Evolutionary conservation across 2,797 vertebrate species (phyloP), one percentile per base, ranked within the genome.

Genomic region (Gymnothorax reevesii): DNA sequence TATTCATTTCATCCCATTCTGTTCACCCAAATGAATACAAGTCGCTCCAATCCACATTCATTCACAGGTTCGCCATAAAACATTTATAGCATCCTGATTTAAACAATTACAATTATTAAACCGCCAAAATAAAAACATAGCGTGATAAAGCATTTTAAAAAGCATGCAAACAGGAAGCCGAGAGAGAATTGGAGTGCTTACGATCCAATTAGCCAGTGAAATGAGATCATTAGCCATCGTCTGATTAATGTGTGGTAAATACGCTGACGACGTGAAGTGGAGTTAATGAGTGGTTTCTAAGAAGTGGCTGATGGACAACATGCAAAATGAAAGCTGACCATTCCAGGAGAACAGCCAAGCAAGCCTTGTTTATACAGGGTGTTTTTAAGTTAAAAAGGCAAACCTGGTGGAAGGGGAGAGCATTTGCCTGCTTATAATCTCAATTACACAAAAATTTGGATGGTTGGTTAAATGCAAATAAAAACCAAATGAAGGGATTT

Each of bases 191-290:
- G 17, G 54, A 22, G 52, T 52, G n/a, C 86, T 83, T 57, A 57
- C 59, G 52, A 83, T 64, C 82, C 12, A 55, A 86, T 69, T 69
- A 83, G 69, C 17, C 55, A 71, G 27, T 83, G 80, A 66, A 86
- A 86, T 83, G 52, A 69, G 79, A 86, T 83, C 62, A 57, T 86
- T 83, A 86, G 62, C 42, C 49, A 25, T 15, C 10, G 62, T 54
- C 25, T 66, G 79, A 82, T 27, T 83, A 86, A 83, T 71, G 75
- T 9, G 42, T 8, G 75, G 25, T 10, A 42, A 69, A 57, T 62
- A 59, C 20, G 79, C 64, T 69, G 83, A 42, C 27, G 59, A 62
- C 5, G 33, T 52, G 49, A 54, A 54, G 75, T 17, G 8, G 42
- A 42, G 17, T 54, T 79, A 79, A 79, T n/a, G 75, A 79, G 17